Conservation (phyloP, 2,888 invertebrate genomes). For the Yponomeuta malinellus region DNA sequence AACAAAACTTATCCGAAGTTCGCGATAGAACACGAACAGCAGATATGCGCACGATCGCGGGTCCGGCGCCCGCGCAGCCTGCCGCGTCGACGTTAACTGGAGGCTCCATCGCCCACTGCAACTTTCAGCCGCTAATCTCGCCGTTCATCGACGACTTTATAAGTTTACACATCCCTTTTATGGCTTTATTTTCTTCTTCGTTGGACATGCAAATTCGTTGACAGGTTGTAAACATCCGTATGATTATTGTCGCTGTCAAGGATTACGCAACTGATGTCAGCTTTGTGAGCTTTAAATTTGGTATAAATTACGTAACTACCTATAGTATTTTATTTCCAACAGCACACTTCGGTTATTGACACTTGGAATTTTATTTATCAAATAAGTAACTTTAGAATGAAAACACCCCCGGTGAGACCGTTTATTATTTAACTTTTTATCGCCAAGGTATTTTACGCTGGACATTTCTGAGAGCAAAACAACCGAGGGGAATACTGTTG, state of each 20-base stretch:
- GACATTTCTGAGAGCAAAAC: background rate
- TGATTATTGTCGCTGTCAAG: background rate
- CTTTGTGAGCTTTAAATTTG: background rate
- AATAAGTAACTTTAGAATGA: background rate
- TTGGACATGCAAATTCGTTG: background rate
- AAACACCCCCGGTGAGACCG: background rate
- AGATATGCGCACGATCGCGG: background rate
- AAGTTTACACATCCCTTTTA: conserved; percentile 2
- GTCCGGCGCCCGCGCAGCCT: conserved; percentile 60
- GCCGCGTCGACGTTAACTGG: conserved; percentile 63
- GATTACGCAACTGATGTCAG: background rate
- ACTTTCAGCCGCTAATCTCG: conserved; percentile 37
- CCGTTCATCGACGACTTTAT: background rate
- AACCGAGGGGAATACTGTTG: background rate
- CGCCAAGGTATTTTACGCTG: background rate
- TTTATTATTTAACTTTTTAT: conserved; percentile 2
- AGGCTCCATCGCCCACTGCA: conserved; percentile 61
- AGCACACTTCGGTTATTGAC: background rate
- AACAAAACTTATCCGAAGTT: background rate
- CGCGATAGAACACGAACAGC: conserved; percentile 6
- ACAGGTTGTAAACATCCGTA: background rate
- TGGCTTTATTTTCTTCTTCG: conserved; percentile 6
- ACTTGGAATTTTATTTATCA: background rate
- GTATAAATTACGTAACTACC: background rate
- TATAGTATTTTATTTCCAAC: background rate